Percentiles rank a stretch among this genome's conserved stretches.
These are phyloP conservation scores for Aelia acuminata DNA, from an alignment of 2,888 invertebrate species.

Conservation along the genomic window DNA sequence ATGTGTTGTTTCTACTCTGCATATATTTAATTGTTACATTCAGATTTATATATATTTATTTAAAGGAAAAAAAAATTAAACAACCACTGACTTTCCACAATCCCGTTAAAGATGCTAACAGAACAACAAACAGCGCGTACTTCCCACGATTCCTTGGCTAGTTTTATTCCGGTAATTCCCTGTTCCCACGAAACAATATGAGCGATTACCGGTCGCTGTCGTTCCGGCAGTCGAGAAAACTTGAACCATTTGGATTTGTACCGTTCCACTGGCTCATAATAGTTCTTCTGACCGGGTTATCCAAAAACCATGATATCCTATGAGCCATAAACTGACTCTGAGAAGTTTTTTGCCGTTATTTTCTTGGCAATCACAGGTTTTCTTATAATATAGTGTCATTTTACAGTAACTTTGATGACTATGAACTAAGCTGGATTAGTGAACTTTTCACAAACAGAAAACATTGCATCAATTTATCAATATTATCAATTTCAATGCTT, in stretches of 20 bases:
- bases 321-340: not conserved
- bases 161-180: not conserved
- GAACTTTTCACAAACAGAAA: no score
- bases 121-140: not conserved
- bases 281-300: conserved; percentile 2
- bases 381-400: no score
- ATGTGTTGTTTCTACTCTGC: no score
- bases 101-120: not conserved
- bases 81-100: not conserved
- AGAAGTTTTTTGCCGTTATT: not conserved
- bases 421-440: no score
- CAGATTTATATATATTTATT: no score
- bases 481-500: no score
- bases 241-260: not conserved
- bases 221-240: not conserved
- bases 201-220: not conserved
- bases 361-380: no score
- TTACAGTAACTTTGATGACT: no score
- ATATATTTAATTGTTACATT: no score
- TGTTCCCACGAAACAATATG: conserved; percentile 18
- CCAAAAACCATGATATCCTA: not conserved
- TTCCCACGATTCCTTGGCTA: conserved; percentile 1
- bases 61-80: no score
- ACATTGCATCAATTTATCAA: no score
- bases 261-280: not conserved